These are phyloP conservation scores for Ephydatia muelleri DNA, from an alignment of 37 sponge, comb jelly and placozoan species.

Conservation along the genomic window DNA sequence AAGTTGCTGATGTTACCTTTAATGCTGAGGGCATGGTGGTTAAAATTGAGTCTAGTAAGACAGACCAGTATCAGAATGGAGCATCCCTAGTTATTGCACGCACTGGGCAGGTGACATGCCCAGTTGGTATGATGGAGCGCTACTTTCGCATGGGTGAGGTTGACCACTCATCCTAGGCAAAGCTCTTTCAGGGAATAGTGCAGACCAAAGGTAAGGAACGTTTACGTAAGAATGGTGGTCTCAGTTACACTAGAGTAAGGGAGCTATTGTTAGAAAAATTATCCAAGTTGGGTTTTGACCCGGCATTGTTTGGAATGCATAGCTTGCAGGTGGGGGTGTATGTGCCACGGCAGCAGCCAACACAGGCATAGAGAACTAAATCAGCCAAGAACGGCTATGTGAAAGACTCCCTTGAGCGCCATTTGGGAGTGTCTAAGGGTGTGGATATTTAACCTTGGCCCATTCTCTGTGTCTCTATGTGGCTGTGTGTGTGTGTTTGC, in stretches of 20 bases:
- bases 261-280: not conserved
- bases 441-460: too few species aligned
- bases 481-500: too few species aligned
- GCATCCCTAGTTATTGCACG: not conserved
- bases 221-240: not conserved
- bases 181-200: not conserved
- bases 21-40: not conserved
- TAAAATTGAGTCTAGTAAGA: too few species aligned
- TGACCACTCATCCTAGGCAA: not conserved
- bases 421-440: too few species aligned
- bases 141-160: not conserved
- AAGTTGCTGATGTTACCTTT: not conserved
- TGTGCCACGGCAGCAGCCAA: too few species aligned
- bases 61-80: conserved; percentile 4
- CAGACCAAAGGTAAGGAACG: not conserved
- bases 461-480: too few species aligned
- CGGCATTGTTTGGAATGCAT: not conserved
- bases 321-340: conserved; percentile 2
- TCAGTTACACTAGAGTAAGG: conserved; percentile 8
- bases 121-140: not conserved
- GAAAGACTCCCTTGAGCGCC: too few species aligned
- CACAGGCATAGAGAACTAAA: too few species aligned
- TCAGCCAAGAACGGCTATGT: too few species aligned
- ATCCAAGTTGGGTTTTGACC: not conserved
- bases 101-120: not conserved